Base-by-base conservation (phyloP, 2,797 vertebrate species). In the Leucoraja ocellata region DNA sequence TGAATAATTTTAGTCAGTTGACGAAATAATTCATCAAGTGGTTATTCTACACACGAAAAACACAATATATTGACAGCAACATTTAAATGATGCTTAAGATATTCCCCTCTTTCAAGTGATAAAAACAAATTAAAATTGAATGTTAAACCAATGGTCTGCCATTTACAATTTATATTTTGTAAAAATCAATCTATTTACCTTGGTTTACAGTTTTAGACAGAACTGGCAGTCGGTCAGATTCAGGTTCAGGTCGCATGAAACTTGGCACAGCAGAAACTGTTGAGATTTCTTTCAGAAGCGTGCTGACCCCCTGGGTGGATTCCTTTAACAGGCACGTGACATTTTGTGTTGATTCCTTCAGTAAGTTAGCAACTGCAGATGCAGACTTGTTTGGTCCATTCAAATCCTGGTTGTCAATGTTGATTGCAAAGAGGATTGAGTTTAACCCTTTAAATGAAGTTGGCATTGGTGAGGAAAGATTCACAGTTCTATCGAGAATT, bases 381-480 rank as follows among this genome's bases (percentile, higher is more conserved):
- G 94, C 94, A 91, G 96, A 96, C 4, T 97, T 97, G 94, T 96
- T 96, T 39, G 97, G 97, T 0, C 98, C 99, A 3, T 99, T 99
- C 95, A 99, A 96, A 95, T 99, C 99, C 0, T 95, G 97, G 96
- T 99, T 99, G 96, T 99, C 98, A 8, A 99, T 99, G 96, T 99
- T 99, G 95, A 99, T 98, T 83, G 99, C 99, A 93, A 99, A 99
- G 94, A 99, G 96, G 95, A 99, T 99, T 88, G 99, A 99, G 96
- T 99, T 99, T 94, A 99, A 95, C 93, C 99, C 99, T 99, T 95
- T 11, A 79, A 14, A 93, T 1, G 91, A 93, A 94, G 93, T 88
- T 0, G 23, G 21, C 21, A 74, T 23, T 25, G 71, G 71, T 74
- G 71, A 23, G 25, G 18, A 74, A 74, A 25, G 21, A 74, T 74